Evolutionary conservation across 2,888 invertebrate species (phyloP).

Genomic region (Charanyca ferruginea): DNA sequence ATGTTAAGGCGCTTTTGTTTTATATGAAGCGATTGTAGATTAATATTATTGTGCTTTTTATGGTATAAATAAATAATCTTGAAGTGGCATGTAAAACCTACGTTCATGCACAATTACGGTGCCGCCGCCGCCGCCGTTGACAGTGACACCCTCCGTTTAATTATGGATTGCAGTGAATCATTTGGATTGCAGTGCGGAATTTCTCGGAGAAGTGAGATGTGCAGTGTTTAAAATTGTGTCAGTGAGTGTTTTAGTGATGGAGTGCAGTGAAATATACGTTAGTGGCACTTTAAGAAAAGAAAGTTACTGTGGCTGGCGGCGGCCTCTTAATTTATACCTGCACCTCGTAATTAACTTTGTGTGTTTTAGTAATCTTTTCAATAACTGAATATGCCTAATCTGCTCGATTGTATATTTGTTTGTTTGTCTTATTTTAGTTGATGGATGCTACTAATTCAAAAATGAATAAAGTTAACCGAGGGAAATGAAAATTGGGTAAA

Average conservation of each 20-base stretch:
- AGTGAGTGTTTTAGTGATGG: constrained; percentile 76
- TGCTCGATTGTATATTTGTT: constrained; percentile 29
- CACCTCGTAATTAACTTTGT: constrained; percentile 84
- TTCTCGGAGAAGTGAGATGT: constrained; percentile 82
- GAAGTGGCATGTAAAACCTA: constrained; percentile 68
- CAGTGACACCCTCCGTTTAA: constrained; percentile 68
- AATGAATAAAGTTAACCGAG: constrained; percentile 3
- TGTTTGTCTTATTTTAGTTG: constrained; percentile 29
- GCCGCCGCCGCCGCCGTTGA: constrained; percentile 86
- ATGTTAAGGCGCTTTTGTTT: constrained; percentile 32
- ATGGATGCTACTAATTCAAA: constrained; percentile 9
- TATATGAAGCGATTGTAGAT: constrained; percentile 39
- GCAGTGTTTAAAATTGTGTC: constrained; percentile 84
- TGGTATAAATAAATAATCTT: constrained; percentile 37
- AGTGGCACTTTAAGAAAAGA: constrained; percentile 61
- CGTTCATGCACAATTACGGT: constrained; percentile 77
- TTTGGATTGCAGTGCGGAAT: constrained; percentile 90
- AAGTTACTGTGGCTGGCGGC: constrained; percentile 85
- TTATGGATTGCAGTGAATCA: constrained; percentile 89
- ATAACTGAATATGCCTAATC: constrained; percentile 44
- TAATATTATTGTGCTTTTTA: constrained; percentile 45
- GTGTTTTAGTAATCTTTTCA: constrained; percentile 67
- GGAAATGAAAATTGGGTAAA: not conserved
- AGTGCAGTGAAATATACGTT: constrained; percentile 78
- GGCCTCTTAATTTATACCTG: constrained; percentile 81